Evolutionary conservation across 2,797 vertebrate genomes (phyloP).

Genomic region (Poecilia velifera): DNA sequence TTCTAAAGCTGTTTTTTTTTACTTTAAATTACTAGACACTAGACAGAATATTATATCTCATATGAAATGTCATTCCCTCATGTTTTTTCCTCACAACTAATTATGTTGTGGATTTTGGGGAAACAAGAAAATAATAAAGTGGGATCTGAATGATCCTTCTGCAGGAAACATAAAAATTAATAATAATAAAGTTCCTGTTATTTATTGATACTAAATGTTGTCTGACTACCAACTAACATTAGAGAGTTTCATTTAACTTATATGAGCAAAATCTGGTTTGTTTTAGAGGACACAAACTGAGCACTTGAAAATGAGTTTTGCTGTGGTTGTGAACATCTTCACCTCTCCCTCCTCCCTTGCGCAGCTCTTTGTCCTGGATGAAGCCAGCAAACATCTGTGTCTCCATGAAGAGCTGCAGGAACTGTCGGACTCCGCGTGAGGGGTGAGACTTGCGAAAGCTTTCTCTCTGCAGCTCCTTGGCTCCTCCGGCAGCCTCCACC

Average conservation of each 20-base stretch:
- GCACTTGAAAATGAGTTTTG: not conserved
- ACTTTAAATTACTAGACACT: not conserved
- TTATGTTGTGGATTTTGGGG: not conserved
- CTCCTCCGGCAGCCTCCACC: constrained; percentile 81
- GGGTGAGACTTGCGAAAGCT: constrained; percentile 90
- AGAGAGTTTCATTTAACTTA: not conserved
- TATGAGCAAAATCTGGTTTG: not conserved
- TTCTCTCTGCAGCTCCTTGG: constrained; percentile 89
- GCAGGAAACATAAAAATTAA: not conserved
- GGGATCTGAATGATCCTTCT: not conserved
- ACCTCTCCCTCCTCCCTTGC: constrained; percentile 89
- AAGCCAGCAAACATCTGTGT: constrained; percentile 99
- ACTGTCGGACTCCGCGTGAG: constrained; percentile 89
- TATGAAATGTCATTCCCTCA: not conserved
- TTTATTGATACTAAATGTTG: not conserved
- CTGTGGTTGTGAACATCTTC: not conserved
- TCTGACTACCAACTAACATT: not conserved
- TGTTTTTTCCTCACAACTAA: not conserved
- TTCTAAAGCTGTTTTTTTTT: no score
- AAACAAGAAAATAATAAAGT: not conserved
- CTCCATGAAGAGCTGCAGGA: constrained; percentile 97
- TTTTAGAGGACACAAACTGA: not conserved
- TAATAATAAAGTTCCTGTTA: not conserved
- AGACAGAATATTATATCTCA: not conserved
- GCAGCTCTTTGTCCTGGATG: constrained; percentile 94